These are phyloP conservation scores for Hypsibius dujardini DNA, from an alignment of 1,140 invertebrate species.

Conservation along the genomic window DNA sequence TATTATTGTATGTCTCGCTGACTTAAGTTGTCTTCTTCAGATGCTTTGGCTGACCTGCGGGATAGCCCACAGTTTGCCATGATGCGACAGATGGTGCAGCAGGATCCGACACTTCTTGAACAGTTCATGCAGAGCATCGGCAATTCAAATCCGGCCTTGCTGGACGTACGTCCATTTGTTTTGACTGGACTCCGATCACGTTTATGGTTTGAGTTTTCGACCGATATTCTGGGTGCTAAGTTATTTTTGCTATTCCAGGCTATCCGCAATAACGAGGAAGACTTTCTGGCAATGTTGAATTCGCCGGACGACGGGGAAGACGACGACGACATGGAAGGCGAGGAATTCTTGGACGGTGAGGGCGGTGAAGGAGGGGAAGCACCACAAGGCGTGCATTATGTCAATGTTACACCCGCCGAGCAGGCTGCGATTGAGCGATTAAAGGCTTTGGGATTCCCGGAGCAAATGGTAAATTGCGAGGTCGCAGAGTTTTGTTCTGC, in stretches of 20 bases:
- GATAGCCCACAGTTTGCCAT: conserved; percentile 89
- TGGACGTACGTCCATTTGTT: conserved; percentile 38
- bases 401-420: conserved; percentile 71
- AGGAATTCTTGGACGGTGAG: neutral
- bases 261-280: conserved; percentile 49
- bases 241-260: conserved; percentile 25
- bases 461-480: conserved; percentile 50
- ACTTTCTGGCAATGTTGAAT: conserved; percentile 87
- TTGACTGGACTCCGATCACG: neutral
- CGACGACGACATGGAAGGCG: neutral
- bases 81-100: conserved; percentile 64
- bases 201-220: neutral
- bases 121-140: conserved; percentile 74
- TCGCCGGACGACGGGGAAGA: conserved; percentile 43
- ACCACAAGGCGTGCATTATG: neutral
- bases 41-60: conserved; percentile 74
- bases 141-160: conserved; percentile 76
- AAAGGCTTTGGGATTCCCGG: conserved; percentile 88
- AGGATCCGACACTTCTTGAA: conserved; percentile 80
- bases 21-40: conserved; percentile 26
- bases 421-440: conserved; percentile 90
- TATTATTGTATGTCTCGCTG: no score
- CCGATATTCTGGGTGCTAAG: neutral
- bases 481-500: no score
- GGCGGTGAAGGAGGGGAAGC: neutral